Evolutionary conservation across 1,140 invertebrate genomes (phyloP).

Genomic region (Hyposmocoma kahamanoa): DNA sequence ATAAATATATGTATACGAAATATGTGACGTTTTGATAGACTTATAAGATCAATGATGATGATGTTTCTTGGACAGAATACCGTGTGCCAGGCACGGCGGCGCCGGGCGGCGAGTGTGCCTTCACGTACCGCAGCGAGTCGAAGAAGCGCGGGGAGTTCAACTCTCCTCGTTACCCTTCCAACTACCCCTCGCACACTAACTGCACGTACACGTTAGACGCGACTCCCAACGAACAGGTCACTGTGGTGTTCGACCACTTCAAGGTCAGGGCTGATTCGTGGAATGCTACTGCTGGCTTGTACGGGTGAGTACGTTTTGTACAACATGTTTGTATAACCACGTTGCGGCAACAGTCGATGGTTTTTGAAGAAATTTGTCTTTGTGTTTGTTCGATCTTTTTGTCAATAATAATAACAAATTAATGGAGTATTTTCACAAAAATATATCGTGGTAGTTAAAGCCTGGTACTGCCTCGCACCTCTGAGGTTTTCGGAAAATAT

Average conservation of each 20-base stretch:
- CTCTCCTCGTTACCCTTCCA: constrained; percentile 95
- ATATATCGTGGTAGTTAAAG: no score
- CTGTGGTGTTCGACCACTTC: constrained; percentile 94
- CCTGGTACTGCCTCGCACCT: no score
- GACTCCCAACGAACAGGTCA: constrained; percentile 91
- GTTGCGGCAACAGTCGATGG: no score
- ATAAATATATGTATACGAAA: no score
- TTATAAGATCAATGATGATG: no score
- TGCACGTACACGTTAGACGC: constrained; percentile 93
- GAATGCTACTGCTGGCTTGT: constrained; percentile 77
- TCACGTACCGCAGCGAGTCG: constrained; percentile 90
- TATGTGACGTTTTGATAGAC: no score
- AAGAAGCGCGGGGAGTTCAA: constrained; percentile 94
- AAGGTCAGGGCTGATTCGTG: constrained; percentile 79
- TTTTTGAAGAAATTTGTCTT: no score
- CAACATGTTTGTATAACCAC: no score
- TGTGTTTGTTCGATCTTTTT: no score
- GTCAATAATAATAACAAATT: no score
- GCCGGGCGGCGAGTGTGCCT: constrained; percentile 91
- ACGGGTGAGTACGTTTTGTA: constrained; percentile 74
- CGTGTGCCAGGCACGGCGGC: constrained; percentile 95
- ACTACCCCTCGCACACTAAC: constrained; percentile 94
- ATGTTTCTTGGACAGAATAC: constrained; percentile 80
- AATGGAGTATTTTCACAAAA: no score
- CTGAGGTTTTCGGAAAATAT: no score